Evolutionary conservation across 2,888 invertebrate species (phyloP).

Genomic region (Tineola bisselliella): DNA sequence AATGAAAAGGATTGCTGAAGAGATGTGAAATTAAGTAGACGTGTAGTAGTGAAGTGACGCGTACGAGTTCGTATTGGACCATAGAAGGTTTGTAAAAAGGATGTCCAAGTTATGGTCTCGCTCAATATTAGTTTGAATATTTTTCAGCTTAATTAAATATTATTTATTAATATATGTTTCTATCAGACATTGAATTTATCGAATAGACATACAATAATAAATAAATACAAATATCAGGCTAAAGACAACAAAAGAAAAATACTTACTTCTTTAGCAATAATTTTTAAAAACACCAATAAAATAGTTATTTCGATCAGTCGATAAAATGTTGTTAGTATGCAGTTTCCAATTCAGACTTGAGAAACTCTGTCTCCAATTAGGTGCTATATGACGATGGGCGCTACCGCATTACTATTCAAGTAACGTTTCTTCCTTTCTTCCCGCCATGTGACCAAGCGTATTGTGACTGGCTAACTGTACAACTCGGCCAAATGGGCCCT

Average conservation of each 20-base stretch:
- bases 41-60: slow-evolving; percentile 1
- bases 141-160: no score
- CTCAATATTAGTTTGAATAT: no score
- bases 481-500: slow-evolving; percentile 49
- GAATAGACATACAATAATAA: no score
- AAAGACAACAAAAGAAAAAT: no score
- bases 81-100: background rate
- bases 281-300: no score
- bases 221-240: no score
- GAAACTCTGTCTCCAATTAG: slow-evolving; percentile 6
- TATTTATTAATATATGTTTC: no score
- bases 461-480: slow-evolving; percentile 45
- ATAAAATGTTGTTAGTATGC: no score
- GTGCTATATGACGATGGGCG: slow-evolving; percentile 24
- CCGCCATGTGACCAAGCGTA: slow-evolving; percentile 45
- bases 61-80: background rate
- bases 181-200: no score
- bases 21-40: background rate
- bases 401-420: slow-evolving; percentile 47
- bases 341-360: background rate
- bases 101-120: background rate
- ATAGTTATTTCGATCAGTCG: no score
- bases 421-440: slow-evolving; percentile 59
- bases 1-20: background rate
- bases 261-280: no score